Evolutionary conservation across 2,113 vertebrate species (phyloP), one percentile per base, ranked within the genome.

Genomic region (Actenoides lindsayi): DNA sequence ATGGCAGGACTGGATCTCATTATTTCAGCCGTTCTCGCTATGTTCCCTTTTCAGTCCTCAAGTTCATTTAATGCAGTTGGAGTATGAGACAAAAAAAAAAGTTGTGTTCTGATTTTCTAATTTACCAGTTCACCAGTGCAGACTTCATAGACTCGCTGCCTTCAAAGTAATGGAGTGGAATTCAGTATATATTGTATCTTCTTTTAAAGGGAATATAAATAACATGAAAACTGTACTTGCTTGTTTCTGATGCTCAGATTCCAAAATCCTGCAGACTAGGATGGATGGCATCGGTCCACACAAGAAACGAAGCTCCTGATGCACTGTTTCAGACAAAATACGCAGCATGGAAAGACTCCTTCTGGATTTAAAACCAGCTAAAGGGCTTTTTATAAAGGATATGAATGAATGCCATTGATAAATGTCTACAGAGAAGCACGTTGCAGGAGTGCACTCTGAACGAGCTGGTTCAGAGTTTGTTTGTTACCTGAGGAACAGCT

Each of bases 91-190:
- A 95, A 94, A 95, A 88, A 95, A 88, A 88, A 79, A 80, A 39
- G 39, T 74, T 94, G 73, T 94, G 44, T 90, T 97, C 89, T 93
- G 96, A 94, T 91, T 97, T 97, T 97, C 92, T 97, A 97, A 97
- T 97, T 97, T 97, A 96, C 93, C 96, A 97, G 96, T 96, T 97
- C 97, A 97, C 73, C 96, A 97, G 97, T 87, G 97, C 96, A 97
- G 92, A 85, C 60, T 97, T 96, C 95, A 95, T 85, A 91, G 91
- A 94, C 76, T 95, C 70, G 65, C 85, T 81, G 60, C 77, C 84
- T 96, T 94, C 86, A 92, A 78, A 94, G 87, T 94, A 97, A 96
- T 51, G 44, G 74, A 94, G 79, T 94, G 87, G 87, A 97, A 97
- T 97, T 87, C 85, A 83, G 67, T 80, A 94, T 57, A 80, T 82